Evolutionary conservation across 2,113 vertebrate genomes (phyloP).

Genomic region (Mionectes macconnelli): DNA sequence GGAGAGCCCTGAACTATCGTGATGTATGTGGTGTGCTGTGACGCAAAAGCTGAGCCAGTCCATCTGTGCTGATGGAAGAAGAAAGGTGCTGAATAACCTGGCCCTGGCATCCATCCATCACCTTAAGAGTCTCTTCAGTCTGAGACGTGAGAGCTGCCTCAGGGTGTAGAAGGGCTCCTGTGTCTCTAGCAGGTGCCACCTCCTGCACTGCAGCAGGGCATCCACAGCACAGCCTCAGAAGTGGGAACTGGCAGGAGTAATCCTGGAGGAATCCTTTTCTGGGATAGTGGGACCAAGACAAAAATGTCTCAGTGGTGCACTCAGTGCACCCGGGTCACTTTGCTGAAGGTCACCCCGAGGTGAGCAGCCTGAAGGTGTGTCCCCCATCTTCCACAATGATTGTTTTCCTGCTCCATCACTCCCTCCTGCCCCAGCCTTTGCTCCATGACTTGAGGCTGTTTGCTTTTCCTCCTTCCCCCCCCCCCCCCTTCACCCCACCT

Average conservation of each 20-base stretch:
- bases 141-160: background rate
- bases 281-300: accelerated
- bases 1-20: background rate
- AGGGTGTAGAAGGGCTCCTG: accelerated
- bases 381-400: accelerated
- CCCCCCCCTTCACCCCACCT: background rate
- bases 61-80: background rate
- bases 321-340: accelerated
- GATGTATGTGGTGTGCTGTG: background rate
- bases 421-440: background rate
- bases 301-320: accelerated
- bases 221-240: background rate
- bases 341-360: background rate
- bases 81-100: background rate
- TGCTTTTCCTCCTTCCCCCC: background rate
- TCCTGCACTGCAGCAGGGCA: accelerated
- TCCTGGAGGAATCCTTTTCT: background rate
- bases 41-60: background rate
- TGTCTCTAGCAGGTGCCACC: background rate
- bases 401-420: accelerated
- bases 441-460: background rate
- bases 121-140: background rate
- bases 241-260: background rate
- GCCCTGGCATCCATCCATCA: background rate
- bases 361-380: background rate